Evolutionary conservation across 2,888 invertebrate genomes (phyloP).

Genomic region (Melanophora roralis): DNA sequence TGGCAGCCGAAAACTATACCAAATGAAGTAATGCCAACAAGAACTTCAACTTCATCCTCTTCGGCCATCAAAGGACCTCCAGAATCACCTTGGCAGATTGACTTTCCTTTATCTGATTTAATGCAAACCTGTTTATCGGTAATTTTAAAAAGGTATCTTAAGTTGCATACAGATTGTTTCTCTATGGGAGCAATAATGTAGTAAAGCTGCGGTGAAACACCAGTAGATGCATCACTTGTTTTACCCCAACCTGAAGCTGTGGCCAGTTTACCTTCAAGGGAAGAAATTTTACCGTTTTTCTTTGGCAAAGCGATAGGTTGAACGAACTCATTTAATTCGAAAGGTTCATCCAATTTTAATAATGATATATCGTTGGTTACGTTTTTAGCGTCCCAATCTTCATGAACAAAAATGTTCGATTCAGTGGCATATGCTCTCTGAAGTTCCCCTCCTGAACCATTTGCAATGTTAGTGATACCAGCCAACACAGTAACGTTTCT

Average conservation of each 20-base stretch:
- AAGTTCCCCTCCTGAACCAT: conserved; percentile 61
- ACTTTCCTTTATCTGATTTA: conserved; percentile 71
- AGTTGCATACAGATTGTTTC: conserved; percentile 62
- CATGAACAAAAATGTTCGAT: conserved; percentile 64
- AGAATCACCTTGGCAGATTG: too few species aligned
- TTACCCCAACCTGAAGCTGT: conserved; percentile 67
- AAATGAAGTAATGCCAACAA: conserved; percentile 73
- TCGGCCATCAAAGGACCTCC: too few species aligned
- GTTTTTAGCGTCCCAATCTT: conserved; percentile 55
- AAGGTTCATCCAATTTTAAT: conserved; percentile 64
- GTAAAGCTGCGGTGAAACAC: conserved; percentile 64
- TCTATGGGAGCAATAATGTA: conserved; percentile 66
- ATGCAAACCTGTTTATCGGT: conserved; percentile 72
- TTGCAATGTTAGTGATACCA: conserved; percentile 64
- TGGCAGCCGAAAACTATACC: conserved; percentile 72
- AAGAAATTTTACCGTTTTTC: conserved; percentile 44
- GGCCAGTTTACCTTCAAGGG: conserved; percentile 61
- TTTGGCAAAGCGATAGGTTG: conserved; percentile 65
- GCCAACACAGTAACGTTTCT: conserved; percentile 63
- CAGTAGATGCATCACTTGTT: conserved; percentile 61
- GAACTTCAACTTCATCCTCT: too few species aligned
- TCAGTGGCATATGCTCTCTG: conserved; percentile 59
- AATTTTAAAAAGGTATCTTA: conserved; percentile 63
- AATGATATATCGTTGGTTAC: conserved; percentile 68
- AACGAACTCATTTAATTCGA: conserved; percentile 65